These are phyloP conservation scores for Biston stratarius DNA, from an alignment of 2,888 invertebrate genomes.

Conservation along the genomic window DNA sequence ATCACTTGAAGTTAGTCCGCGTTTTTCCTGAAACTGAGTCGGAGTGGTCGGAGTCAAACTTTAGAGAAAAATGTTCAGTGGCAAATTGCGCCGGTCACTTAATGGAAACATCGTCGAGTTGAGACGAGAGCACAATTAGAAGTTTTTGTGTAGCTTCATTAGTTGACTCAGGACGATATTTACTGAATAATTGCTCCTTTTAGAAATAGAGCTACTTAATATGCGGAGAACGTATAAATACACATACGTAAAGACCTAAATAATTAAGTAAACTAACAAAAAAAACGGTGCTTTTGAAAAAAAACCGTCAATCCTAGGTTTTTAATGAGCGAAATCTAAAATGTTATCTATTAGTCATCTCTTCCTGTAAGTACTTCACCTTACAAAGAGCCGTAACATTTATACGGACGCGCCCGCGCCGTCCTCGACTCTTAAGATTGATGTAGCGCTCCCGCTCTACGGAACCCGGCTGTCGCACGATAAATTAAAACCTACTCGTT, in stretches of 20 bases:
- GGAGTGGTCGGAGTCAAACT: slow-evolving; percentile 43
- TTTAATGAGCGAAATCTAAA: slow-evolving; percentile 5
- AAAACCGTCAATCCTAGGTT: not conserved
- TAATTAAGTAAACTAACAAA: not conserved
- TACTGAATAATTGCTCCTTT: slow-evolving; percentile 25
- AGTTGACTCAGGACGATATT: slow-evolving; percentile 50
- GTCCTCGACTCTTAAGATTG: slow-evolving; percentile 65
- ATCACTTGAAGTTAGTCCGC: slow-evolving; percentile 31
- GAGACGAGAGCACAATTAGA: slow-evolving; percentile 65
- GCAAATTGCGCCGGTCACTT: slow-evolving; percentile 58
- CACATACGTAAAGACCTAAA: too few relatives aligned
- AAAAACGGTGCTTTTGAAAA: not conserved
- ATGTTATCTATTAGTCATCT: slow-evolving; percentile 46
- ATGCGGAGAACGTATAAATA: not conserved
- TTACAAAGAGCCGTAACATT: slow-evolving; percentile 49
- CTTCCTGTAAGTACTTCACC: slow-evolving; percentile 55
- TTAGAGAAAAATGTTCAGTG: slow-evolving; percentile 56
- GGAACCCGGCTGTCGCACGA: slow-evolving; percentile 80
- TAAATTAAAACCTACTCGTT: slow-evolving; percentile 83
- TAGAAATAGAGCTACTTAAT: slow-evolving; percentile 5
- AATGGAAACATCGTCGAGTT: slow-evolving; percentile 66
- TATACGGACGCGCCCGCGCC: slow-evolving; percentile 26
- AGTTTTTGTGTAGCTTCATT: slow-evolving; percentile 72
- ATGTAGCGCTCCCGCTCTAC: slow-evolving; percentile 74
- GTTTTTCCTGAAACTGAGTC: slow-evolving; percentile 36